Conservation (phyloP, 2,113 vertebrate genomes). For the Oceanites oceanicus region DNA sequence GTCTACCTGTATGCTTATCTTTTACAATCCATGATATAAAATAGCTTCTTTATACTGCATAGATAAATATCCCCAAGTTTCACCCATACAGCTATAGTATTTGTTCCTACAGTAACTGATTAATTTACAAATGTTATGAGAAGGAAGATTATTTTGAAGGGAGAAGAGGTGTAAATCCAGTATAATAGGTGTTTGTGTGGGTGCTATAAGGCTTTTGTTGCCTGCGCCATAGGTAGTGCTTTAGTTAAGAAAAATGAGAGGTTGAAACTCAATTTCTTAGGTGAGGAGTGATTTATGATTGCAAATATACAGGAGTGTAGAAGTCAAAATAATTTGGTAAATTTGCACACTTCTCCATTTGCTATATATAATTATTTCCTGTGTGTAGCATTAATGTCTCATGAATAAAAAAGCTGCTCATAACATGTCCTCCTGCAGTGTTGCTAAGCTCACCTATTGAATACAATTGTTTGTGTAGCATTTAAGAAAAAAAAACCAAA, state of each 20-base stretch:
- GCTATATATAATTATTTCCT: constrained; percentile 27
- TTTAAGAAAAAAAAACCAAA: neutral
- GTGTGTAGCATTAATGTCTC: neutral
- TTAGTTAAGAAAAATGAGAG: neutral
- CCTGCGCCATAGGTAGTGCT: neutral
- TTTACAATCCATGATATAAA: neutral
- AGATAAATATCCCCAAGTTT: neutral
- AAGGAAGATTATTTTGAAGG: neutral
- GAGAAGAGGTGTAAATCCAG: neutral
- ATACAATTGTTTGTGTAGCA: neutral
- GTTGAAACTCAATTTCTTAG: constrained; percentile 29
- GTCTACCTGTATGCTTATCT: neutral
- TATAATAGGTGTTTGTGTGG: neutral
- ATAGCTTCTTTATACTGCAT: neutral
- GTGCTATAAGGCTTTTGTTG: neutral
- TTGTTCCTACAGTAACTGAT: neutral
- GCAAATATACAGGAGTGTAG: neutral
- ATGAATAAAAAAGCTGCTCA: neutral
- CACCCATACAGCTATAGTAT: neutral
- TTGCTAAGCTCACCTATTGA: neutral
- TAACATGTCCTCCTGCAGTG: neutral
- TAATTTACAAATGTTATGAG: neutral
- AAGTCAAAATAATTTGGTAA: constrained; percentile 36
- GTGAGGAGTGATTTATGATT: constrained; percentile 45
- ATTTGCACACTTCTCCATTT: neutral